A percentile compares a stretch with the other conserved stretches of the same genome.
Evolutionary conservation across 2,888 invertebrate genomes (phyloP).

Genomic region (Cosmopolites sordidus): DNA sequence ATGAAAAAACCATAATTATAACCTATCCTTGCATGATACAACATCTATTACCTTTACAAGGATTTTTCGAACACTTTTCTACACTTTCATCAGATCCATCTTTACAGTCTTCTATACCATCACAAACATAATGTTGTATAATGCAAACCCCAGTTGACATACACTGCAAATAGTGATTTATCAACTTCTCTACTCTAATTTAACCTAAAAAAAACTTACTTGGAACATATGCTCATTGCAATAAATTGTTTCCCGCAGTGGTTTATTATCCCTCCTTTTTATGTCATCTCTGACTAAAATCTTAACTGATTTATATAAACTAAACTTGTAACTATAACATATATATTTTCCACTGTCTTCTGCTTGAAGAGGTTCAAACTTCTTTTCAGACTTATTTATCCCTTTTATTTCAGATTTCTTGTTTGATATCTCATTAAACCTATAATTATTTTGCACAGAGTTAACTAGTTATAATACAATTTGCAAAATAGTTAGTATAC

Average conservation of each 20-base stretch:
- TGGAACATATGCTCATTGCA: constrained; percentile 44
- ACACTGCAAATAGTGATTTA: constrained; percentile 32
- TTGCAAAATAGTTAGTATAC: constrained; percentile 10
- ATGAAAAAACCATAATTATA: not conserved
- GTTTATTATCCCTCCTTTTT: constrained; percentile 28
- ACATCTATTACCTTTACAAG: constrained; percentile 45
- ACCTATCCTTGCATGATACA: not conserved
- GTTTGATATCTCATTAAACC: constrained; percentile 1
- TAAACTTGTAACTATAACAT: constrained; percentile 44
- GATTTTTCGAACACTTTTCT: constrained; percentile 45
- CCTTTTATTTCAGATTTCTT: constrained; percentile 22
- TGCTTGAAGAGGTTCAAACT: constrained; percentile 38
- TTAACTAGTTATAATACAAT: not conserved
- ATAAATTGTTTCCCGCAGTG: constrained; percentile 33
- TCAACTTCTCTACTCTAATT: not conserved
- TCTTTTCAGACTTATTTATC: constrained; percentile 40
- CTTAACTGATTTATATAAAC: constrained; percentile 37
- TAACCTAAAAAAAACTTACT: constrained; percentile 12
- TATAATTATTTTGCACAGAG: not conserved
- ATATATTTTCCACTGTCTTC: constrained; percentile 43
- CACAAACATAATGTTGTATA: constrained; percentile 51
- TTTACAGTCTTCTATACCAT: constrained; percentile 52
- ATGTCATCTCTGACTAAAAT: constrained; percentile 38
- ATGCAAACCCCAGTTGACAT: constrained; percentile 47
- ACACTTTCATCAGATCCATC: constrained; percentile 52